phyloP scores from a whole-genome alignment of 2,797 vertebrate species.

The Pseudocheirus occidentalis region DNA sequence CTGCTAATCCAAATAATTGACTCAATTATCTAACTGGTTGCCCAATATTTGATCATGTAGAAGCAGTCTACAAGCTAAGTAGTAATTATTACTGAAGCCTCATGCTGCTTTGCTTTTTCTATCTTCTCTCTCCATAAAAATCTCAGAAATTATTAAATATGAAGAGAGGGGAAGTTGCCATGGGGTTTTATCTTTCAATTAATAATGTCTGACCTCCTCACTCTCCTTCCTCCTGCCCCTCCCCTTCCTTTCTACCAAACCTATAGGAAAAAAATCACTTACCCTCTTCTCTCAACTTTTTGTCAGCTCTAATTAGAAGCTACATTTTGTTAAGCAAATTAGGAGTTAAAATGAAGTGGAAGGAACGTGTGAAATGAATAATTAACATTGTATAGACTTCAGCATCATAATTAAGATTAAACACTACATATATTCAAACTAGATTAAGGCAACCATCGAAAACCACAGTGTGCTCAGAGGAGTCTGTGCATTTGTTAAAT shows the following conservation, averaged over 20 bases:
- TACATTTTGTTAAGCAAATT: constrained; percentile 88
- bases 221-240: neutral
- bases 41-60: neutral
- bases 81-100: neutral
- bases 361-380: constrained; percentile 87
- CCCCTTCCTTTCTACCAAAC: neutral
- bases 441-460: constrained; percentile 86
- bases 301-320: constrained; percentile 85
- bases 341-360: constrained; percentile 85
- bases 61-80: neutral
- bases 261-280: neutral
- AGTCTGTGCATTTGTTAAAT: constrained; percentile 83
- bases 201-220: constrained; percentile 1
- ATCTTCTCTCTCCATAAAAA: constrained; percentile 10
- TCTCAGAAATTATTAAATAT: neutral
- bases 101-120: neutral
- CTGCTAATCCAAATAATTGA: neutral
- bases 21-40: neutral
- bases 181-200: neutral
- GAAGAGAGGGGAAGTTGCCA: neutral
- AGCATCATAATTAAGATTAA: constrained; percentile 88
- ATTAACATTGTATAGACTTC: constrained; percentile 87
- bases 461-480: constrained; percentile 83
- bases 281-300: constrained; percentile 80
- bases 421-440: constrained; percentile 85